Evolutionary conservation across 2,797 vertebrate species (phyloP), one percentile per base, ranked within the genome.

Genomic region (Smutsia temminckii): DNA sequence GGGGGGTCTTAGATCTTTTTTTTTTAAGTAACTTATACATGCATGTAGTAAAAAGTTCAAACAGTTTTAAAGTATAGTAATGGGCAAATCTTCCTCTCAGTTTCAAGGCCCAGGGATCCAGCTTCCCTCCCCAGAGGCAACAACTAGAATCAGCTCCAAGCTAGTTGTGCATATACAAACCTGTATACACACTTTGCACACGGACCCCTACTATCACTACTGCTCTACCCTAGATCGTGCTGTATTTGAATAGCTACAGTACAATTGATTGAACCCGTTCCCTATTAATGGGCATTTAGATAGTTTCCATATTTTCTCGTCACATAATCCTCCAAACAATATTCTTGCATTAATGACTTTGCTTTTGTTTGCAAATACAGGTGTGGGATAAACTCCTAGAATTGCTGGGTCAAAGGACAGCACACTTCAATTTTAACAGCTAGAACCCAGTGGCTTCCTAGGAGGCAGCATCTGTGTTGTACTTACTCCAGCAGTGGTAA

Each of bases 151-250:
- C 27, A 4, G 12, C 68, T 64, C 3, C 29, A 20, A 34, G 34
- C 68, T 63, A 8, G 5, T 68, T 32, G 46, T 32, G 7, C 12
- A 13, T 40, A 40, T 14, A 59, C 29, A 61, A 55, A 37, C 2
- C 75, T 64, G 1, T n/a, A 2, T 12, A 1, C 3, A 10, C 16
- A 55, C 55, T 32, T 61, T 20, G 13, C 20, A 5, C 21, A 10
- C 32, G 3, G 0, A 8, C n/a, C 21, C 17, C 7, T 1, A 2
- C 34, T 8, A 1, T 17, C 16, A 7, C 7, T 3, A 7, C 37
- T 37, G 20, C 10, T 46, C 46, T 5, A 0, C 37, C 4, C 16
- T 49, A 8, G 27, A 11, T 25, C 29, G 27, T 18, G 13, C 40
- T 85, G 53, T 57, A 29, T 79, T 61, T 51, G 17, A 20, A 42